Evolutionary conservation across 1,140 invertebrate genomes (phyloP).

Genomic region (Cydia splendana): DNA sequence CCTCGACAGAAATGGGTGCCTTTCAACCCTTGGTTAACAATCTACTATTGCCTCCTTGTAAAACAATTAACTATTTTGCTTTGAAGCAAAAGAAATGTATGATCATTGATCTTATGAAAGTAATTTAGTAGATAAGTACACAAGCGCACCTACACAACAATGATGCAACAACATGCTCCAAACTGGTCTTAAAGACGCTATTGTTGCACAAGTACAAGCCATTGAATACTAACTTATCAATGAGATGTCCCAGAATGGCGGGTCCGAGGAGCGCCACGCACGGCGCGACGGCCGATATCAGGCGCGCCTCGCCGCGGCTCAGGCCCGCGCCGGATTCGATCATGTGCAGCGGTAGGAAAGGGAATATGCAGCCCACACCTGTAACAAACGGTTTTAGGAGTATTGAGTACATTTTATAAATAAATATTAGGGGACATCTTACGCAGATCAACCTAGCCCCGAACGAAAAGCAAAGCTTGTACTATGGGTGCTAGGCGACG

Average conservation of each 20-base stretch:
- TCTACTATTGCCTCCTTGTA: too few relatives aligned
- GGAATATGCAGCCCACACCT: conserved; percentile 88
- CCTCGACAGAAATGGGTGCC: too few relatives aligned
- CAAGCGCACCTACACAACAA: not conserved
- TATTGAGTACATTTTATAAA: too few relatives aligned
- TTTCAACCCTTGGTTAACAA: too few relatives aligned
- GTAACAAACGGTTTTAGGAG: conserved; percentile 49
- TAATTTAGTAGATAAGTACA: not conserved
- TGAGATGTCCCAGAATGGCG: conserved; percentile 83
- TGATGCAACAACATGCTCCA: not conserved
- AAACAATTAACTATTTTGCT: too few relatives aligned
- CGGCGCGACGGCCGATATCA: conserved; percentile 87
- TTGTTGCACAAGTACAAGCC: not conserved
- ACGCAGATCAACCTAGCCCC: too few relatives aligned
- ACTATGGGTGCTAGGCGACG: too few relatives aligned
- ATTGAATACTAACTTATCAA: conserved; percentile 80
- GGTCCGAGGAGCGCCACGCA: conserved; percentile 86
- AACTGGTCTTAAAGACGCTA: not conserved
- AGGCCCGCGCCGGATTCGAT: conserved; percentile 83
- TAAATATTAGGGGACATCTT: too few relatives aligned
- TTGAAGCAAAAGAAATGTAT: too few relatives aligned
- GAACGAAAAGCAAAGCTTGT: too few relatives aligned
- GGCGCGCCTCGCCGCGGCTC: conserved; percentile 83
- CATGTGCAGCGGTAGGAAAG: conserved; percentile 88
- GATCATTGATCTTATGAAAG: not conserved